phyloP scores from a whole-genome alignment of 2,888 invertebrate species.

The Leptopterna dolabrata region DNA sequence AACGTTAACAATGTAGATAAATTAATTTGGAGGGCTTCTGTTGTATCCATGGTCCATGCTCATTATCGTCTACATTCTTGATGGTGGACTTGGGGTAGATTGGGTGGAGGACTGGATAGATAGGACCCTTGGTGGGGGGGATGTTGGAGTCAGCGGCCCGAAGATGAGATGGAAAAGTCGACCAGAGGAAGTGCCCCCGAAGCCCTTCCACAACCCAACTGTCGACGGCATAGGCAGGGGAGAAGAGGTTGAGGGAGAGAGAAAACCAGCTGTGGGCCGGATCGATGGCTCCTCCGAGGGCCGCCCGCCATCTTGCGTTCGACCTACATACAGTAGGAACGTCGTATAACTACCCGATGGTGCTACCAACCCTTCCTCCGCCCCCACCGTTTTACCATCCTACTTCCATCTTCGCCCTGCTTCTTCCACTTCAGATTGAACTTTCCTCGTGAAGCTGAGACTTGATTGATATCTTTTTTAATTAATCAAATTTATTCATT shows the following conservation, averaged over 20 bases:
- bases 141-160: neutral
- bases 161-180: neutral
- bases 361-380: neutral
- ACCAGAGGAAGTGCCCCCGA: neutral
- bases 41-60: too few species aligned
- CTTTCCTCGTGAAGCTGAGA: too few species aligned
- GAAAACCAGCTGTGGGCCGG: slow-evolving; percentile 46
- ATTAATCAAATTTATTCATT: too few species aligned
- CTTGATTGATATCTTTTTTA: too few species aligned
- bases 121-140: neutral
- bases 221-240: neutral
- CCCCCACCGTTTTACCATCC: neutral
- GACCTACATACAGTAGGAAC: slow-evolving; percentile 33
- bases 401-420: neutral
- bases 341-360: neutral
- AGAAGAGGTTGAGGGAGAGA: neutral
- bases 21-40: too few species aligned
- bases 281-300: slow-evolving; percentile 43
- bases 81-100: too few species aligned
- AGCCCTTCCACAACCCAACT: neutral
- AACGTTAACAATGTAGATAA: too few species aligned
- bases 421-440: neutral
- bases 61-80: too few species aligned
- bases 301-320: slow-evolving; percentile 47
- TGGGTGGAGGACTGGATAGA: too few species aligned